Evolutionary conservation across 2,888 invertebrate genomes (phyloP), one percentile per base, ranked within the genome.

Genomic region (Pristionchus japonicus): DNA sequence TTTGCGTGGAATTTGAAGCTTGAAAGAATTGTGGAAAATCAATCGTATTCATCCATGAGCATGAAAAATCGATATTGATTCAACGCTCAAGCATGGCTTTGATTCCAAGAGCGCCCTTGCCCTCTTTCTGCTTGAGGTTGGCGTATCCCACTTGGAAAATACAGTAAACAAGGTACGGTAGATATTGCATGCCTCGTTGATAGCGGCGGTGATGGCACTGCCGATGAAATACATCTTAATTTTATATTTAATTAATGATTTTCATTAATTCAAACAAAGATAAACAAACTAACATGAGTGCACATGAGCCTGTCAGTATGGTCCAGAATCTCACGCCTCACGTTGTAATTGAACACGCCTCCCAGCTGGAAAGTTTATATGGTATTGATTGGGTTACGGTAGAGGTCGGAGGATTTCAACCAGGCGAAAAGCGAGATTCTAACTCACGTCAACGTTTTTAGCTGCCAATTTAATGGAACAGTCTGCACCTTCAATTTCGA

Each of bases 71-170:
- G 74, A 74, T 74, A 47, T 34, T 17, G 1, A n/a, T 23, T 43
- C 27, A 77, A 15, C n/a, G 77, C 11, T 43, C 77, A 34, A 77
- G 47, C 77, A 77, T 77, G 40, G 40, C 77, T 20, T 13, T 77
- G 77, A 77, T 77, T 47, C 43, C 77, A 23, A n/a, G n/a, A 11
- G 77, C 77, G n/a, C 77, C 77, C 43, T 43, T 77, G 11, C 43
- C 77, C 27, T 43, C n/a, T 13, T 40, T 77, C 11, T 47, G 40
- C 77, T 77, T 77, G n/a, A 77, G 77, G 13, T 77, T 77, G 77
- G 47, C 77, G 77, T 47, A 31, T 77, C 77, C 77, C 77, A 77
- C 43, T 43, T 77, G 47, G 47, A 74, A 9, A n/a, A 43, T 64
- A 34, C 31, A 1, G 9, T n/a, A 31, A 64, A 9, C 11, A 43